These are phyloP conservation scores for Cydia pomonella DNA, from an alignment of 1,140 invertebrate species.

Conservation along the genomic window DNA sequence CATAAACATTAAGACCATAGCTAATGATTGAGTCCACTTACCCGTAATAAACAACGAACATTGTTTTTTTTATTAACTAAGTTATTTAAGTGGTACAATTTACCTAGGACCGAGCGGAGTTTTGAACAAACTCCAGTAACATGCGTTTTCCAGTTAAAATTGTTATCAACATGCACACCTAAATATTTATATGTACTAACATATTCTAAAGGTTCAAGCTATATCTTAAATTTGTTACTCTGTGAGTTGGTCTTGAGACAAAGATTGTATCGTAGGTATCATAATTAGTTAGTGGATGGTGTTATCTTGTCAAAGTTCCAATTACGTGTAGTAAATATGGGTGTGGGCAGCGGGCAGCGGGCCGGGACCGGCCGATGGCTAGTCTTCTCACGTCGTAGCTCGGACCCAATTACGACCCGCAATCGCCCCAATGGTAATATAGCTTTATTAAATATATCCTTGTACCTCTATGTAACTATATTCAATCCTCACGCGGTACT, in stretches of 20 bases:
- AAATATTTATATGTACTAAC: too few relatives aligned
- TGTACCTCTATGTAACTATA: constrained; percentile 48
- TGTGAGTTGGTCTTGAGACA: neutral
- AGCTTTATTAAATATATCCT: constrained; percentile 56
- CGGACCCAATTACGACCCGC: constrained; percentile 57
- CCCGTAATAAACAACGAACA: too few relatives aligned
- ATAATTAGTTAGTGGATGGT: constrained; percentile 69
- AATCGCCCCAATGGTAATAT: constrained; percentile 52
- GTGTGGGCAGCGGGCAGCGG: constrained; percentile 42
- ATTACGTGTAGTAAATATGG: constrained; percentile 53
- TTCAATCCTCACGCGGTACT: neutral
- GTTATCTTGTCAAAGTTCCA: constrained; percentile 78
- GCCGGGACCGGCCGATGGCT: constrained; percentile 53
- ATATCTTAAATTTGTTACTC: constrained; percentile 10
- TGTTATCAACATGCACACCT: too few relatives aligned
- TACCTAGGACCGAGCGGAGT: too few relatives aligned
- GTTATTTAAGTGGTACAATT: too few relatives aligned
- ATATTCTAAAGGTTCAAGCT: too few relatives aligned
- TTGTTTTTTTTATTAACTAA: too few relatives aligned
- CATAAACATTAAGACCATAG: too few relatives aligned
- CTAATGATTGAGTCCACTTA: too few relatives aligned
- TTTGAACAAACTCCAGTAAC: too few relatives aligned
- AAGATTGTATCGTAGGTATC: constrained; percentile 29
- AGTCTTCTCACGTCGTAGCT: constrained; percentile 62
- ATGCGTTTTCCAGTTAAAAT: too few relatives aligned